Evolutionary conservation across 1,140 invertebrate species (phyloP).

Genomic region (Capitella teleta): DNA sequence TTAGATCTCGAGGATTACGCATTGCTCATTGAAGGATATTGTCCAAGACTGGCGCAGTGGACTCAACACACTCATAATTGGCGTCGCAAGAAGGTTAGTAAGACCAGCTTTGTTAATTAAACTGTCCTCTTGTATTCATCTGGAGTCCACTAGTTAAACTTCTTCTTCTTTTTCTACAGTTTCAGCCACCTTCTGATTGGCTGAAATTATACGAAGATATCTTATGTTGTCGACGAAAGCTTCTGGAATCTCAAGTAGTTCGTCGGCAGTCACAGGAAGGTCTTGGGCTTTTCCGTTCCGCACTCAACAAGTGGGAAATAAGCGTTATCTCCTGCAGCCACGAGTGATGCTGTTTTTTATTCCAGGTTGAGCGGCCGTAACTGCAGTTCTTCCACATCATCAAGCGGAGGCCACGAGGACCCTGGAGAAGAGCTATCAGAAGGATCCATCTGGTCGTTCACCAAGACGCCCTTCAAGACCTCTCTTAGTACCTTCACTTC

Average conservation of each 20-base stretch:
- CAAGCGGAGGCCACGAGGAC: slow-evolving; percentile 12
- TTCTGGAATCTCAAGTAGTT: slow-evolving; percentile 1
- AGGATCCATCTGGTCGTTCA: slow-evolving; percentile 81
- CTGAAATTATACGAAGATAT: slow-evolving; percentile 11
- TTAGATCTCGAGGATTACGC: slow-evolving; percentile 12
- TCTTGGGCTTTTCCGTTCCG: slow-evolving; percentile 9
- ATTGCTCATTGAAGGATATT: slow-evolving; percentile 9
- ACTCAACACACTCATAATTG: background rate
- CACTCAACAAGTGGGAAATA: slow-evolving; percentile 9
- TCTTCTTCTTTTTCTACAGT: background rate
- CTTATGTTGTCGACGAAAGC: slow-evolving; percentile 9
- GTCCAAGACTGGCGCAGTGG: slow-evolving; percentile 8
- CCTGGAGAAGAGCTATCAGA: slow-evolving; percentile 64
- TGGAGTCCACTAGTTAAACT: background rate
- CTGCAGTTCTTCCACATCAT: slow-evolving; percentile 1
- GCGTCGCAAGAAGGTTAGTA: background rate
- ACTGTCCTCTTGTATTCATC: no score
- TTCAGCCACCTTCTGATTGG: slow-evolving; percentile 6
- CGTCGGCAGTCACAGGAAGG: background rate
- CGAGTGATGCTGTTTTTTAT: background rate
- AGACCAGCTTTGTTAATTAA: background rate
- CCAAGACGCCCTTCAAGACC: slow-evolving; percentile 63
- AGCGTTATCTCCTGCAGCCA: no score
- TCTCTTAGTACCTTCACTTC: slow-evolving; percentile 74
- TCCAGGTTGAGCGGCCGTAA: slow-evolving; percentile 8